Percentiles rank a stretch among this genome's conserved stretches.
Evolutionary conservation across 2,888 invertebrate species (phyloP).

Genomic region (Horisme vitalbata): DNA sequence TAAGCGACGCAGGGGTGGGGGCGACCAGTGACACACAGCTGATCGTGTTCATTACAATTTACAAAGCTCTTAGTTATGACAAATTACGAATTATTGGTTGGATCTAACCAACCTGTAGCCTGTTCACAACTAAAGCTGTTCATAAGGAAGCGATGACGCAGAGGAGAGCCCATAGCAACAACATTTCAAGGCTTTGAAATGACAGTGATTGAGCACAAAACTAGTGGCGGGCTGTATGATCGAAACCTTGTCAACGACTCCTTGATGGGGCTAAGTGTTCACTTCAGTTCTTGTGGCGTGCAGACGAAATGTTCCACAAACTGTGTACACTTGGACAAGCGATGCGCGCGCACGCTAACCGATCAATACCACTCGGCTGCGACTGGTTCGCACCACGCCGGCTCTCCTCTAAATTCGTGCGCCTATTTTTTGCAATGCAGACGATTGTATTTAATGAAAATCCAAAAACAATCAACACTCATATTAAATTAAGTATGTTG

Average conservation of each 20-base stretch:
- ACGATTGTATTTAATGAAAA: slow-evolving; percentile 53
- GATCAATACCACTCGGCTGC: slow-evolving; percentile 75
- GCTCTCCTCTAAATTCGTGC: slow-evolving; percentile 66
- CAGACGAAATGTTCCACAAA: slow-evolving; percentile 65
- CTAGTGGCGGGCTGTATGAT: slow-evolving; percentile 25
- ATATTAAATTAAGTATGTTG: slow-evolving; percentile 43
- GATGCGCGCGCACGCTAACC: slow-evolving; percentile 79
- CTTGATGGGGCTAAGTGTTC: slow-evolving; percentile 65
- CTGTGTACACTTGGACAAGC: slow-evolving; percentile 73
- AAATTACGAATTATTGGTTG: slow-evolving; percentile 28
- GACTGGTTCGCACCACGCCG: slow-evolving; percentile 71
- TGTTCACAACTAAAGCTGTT: neutral
- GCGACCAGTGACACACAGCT: slow-evolving; percentile 47
- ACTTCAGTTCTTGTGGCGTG: slow-evolving; percentile 65
- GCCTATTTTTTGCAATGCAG: slow-evolving; percentile 64
- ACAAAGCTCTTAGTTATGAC: slow-evolving; percentile 38
- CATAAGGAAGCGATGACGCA: neutral
- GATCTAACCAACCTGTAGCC: slow-evolving; percentile 12
- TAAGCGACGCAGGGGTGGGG: slow-evolving; percentile 51
- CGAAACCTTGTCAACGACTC: slow-evolving; percentile 61
- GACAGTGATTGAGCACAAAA: slow-evolving; percentile 9
- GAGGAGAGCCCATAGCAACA: neutral
- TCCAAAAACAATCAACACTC: slow-evolving; percentile 43
- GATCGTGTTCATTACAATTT: slow-evolving; percentile 48
- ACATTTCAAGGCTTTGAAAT: neutral